Evolutionary conservation across 2,888 invertebrate species (phyloP).

Genomic region (Thelaira solivaga): DNA sequence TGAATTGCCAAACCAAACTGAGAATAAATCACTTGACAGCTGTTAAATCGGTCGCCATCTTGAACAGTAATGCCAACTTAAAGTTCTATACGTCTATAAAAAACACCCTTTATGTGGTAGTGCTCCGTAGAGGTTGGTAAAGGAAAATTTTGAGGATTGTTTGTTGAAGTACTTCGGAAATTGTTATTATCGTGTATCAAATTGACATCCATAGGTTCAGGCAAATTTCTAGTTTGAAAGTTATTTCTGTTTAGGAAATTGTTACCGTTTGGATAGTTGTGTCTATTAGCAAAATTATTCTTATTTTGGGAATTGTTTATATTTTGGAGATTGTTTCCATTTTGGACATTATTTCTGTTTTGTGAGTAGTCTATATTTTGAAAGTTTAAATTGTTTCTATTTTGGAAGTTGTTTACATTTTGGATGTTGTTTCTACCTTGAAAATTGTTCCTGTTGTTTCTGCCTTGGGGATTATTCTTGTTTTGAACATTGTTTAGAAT

Average conservation of each 20-base stretch:
- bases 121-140: not conserved
- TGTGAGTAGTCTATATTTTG: not conserved
- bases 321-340: not conserved
- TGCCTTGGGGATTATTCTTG: not conserved
- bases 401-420: not conserved
- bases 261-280: not conserved
- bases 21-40: too few relatives aligned
- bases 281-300: not conserved
- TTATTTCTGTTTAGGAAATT: not conserved
- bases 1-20: too few relatives aligned
- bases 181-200: not conserved
- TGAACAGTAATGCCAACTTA: too few relatives aligned
- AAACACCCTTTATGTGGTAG: too few relatives aligned
- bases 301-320: not conserved
- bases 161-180: not conserved
- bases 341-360: not conserved
- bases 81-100: too few relatives aligned
- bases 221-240: not conserved
- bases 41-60: too few relatives aligned
- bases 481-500: not conserved
- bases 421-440: not conserved
- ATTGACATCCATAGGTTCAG: not conserved
- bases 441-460: not conserved
- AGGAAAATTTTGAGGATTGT: not conserved
- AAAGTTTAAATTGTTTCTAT: not conserved